Evolutionary conservation across 2,888 invertebrate species (phyloP).

Genomic region (Cheilosia vernalis): DNA sequence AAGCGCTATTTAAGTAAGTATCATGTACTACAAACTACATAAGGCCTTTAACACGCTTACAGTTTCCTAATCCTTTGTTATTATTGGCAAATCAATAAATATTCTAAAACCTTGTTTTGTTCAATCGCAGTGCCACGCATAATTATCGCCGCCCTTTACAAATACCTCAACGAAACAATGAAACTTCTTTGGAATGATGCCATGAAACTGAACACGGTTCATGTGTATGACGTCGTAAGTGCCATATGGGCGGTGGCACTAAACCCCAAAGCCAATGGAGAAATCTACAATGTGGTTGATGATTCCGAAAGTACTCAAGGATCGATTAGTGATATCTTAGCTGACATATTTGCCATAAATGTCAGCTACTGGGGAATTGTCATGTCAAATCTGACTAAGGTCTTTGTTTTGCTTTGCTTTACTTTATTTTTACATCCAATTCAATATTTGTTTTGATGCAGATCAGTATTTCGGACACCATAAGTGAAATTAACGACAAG

Average conservation of each 20-base stretch:
- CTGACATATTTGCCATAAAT: slow-evolving; percentile 92
- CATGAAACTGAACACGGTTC: slow-evolving; percentile 93
- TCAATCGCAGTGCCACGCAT: slow-evolving; percentile 89
- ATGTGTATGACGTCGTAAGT: slow-evolving; percentile 92
- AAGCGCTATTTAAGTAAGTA: slow-evolving; percentile 91
- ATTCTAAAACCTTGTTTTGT: background rate
- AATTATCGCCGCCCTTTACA: slow-evolving; percentile 94
- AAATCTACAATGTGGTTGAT: slow-evolving; percentile 93
- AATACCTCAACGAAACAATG: slow-evolving; percentile 94
- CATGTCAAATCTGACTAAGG: slow-evolving; percentile 92
- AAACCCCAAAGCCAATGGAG: slow-evolving; percentile 84
- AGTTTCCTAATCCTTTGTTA: no score
- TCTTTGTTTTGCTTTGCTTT: slow-evolving; percentile 78
- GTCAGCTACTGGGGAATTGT: slow-evolving; percentile 94
- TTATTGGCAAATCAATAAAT: no score
- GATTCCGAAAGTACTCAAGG: slow-evolving; percentile 93
- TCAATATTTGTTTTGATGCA: slow-evolving; percentile 79
- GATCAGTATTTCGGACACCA: slow-evolving; percentile 91
- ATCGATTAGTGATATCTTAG: slow-evolving; percentile 90
- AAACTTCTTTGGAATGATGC: slow-evolving; percentile 94
- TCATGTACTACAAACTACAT: no score
- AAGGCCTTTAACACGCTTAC: no score
- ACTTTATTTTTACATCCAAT: background rate
- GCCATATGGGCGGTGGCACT: slow-evolving; percentile 91
- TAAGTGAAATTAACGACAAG: slow-evolving; percentile 96